A percentile compares a stretch with the other conserved stretches of the same genome.
These are phyloP conservation scores for Cenopis cana DNA, from an alignment of 2,888 invertebrate species.

Conservation along the genomic window DNA sequence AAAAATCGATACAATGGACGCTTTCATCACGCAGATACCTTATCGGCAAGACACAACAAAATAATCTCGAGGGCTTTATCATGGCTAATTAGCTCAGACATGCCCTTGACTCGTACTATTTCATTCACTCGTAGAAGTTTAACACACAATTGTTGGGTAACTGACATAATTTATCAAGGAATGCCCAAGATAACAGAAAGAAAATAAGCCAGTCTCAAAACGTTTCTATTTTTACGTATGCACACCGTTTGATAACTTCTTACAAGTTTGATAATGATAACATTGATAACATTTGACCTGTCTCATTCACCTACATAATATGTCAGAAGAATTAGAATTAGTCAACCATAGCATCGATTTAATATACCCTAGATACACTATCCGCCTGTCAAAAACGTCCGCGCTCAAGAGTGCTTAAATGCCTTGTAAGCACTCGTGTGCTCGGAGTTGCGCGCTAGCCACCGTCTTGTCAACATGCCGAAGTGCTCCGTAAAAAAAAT, in stretches of 20 bases:
- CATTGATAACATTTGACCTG: neutral
- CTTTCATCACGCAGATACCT: constrained; percentile 25
- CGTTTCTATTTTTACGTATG: neutral
- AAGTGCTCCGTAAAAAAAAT: no score
- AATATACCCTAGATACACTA: no score
- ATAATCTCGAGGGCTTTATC: constrained; percentile 44
- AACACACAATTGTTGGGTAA: neutral
- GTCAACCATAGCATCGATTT: neutral
- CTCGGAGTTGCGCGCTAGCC: no score
- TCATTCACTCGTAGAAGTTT: neutral
- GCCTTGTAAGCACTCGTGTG: no score
- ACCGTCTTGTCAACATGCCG: no score
- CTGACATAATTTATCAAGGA: constrained; percentile 13
- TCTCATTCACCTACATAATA: neutral
- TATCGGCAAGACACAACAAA: constrained; percentile 44
- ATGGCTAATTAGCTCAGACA: constrained; percentile 49
- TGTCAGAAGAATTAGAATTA: neutral
- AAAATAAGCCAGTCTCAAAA: neutral
- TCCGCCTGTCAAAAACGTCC: no score
- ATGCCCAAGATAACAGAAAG: neutral
- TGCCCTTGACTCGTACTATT: constrained; percentile 50
- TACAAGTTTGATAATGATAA: neutral
- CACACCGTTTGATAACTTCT: neutral
- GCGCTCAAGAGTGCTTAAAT: no score
- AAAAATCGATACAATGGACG: constrained; percentile 45